These are phyloP conservation scores for Clarias platycephalus DNA, from an alignment of 2,797 vertebrate genomes.

Conservation along the genomic window DNA sequence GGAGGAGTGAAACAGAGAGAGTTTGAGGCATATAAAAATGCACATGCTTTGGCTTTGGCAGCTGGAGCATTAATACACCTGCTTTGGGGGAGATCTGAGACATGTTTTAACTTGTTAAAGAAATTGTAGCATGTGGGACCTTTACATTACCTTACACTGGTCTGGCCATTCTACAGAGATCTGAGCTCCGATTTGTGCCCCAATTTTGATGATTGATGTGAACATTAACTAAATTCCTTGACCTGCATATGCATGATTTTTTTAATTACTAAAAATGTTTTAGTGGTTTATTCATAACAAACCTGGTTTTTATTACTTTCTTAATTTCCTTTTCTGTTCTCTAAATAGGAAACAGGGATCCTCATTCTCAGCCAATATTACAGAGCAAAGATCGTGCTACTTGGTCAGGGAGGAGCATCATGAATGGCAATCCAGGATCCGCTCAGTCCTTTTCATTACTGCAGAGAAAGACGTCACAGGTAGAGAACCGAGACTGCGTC, in stretches of 20 bases:
- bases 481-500: constrained; percentile 42
- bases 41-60: too few species aligned
- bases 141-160: neutral
- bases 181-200: neutral
- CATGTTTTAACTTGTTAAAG: too few species aligned
- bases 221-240: neutral
- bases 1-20: too few species aligned
- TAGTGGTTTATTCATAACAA: neutral
- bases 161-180: neutral
- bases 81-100: too few species aligned
- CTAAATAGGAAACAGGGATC: constrained; percentile 70
- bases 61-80: too few species aligned
- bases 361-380: constrained; percentile 62
- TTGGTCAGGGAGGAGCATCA: constrained; percentile 52
- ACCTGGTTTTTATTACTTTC: neutral
- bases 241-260: neutral
- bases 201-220: neutral
- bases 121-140: too few species aligned
- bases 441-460: constrained; percentile 40
- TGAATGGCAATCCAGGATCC: constrained; percentile 34
- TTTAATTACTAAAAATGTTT: neutral
- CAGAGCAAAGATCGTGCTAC: constrained; percentile 60
- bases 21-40: too few species aligned
- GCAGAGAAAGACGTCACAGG: constrained; percentile 53
- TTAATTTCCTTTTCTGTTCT: constrained; percentile 51